A percentile compares a stretch with the other conserved stretches of the same genome.
phyloP scores from a whole-genome alignment of 1,140 invertebrate species.

The Chionoecetes opilio region DNA sequence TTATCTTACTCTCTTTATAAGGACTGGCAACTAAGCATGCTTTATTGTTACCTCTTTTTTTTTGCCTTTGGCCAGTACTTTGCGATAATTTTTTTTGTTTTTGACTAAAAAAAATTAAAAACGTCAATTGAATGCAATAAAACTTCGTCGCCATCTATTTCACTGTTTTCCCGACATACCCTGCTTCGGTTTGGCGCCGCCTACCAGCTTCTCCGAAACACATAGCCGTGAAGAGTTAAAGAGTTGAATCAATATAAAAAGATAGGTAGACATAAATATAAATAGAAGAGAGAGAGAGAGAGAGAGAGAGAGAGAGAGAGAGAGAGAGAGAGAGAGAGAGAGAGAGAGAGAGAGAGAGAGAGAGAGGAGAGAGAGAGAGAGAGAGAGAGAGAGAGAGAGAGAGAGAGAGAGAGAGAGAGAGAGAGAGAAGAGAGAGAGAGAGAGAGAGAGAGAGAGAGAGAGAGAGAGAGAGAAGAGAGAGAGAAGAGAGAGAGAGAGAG shows the following conservation, averaged over 20 bases:
- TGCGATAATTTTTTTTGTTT: no score
- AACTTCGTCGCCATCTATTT: no score
- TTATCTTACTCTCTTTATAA: no score
- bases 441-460: neutral
- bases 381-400: neutral
- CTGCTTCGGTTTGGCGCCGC: no score
- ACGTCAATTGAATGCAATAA: neutral
- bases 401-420: neutral
- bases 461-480: no score
- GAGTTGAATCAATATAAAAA: neutral
- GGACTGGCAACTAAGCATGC: no score
- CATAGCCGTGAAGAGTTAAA: neutral
- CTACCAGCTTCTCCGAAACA: neutral
- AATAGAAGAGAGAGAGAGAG: slow-evolving; percentile 24
- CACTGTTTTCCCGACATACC: no score
- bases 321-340: slow-evolving; percentile 44
- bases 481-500: neutral
- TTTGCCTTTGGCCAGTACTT: no score
- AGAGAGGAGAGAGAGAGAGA: neutral
- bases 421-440: no score
- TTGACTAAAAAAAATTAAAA: no score
- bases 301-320: neutral
- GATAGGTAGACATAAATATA: neutral
- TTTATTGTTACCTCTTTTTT: no score
- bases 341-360: slow-evolving; percentile 54